Conservation (phyloP, 2,797 vertebrate genomes). For the Typhlichthys eigenmanni region DNA sequence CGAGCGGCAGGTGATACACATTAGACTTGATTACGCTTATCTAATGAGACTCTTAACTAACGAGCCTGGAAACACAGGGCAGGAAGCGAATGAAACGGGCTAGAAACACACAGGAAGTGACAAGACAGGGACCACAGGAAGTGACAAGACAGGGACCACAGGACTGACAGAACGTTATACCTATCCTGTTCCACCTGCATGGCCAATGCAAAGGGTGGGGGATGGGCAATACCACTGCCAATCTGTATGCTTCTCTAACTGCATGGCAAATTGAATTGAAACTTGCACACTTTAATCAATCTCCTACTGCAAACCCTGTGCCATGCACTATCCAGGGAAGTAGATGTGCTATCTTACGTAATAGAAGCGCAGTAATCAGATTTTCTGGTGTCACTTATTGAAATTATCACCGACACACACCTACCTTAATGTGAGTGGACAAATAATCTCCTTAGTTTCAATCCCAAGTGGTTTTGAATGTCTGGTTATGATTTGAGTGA, state of each 20-base stretch:
- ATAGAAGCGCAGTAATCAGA: conserved; percentile 65
- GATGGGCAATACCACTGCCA: conserved; percentile 37
- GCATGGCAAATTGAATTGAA: conserved; percentile 50
- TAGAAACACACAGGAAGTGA: too few species aligned
- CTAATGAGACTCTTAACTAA: too few species aligned
- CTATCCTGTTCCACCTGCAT: neutral
- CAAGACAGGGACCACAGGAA: too few species aligned
- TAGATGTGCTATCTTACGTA: conserved; percentile 55
- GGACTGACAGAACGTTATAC: too few species aligned
- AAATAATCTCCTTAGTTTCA: conserved; percentile 8
- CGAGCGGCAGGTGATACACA: too few species aligned
- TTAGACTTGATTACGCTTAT: too few species aligned
- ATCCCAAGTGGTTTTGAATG: too few species aligned
- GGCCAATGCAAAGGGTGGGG: conserved; percentile 29
- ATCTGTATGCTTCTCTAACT: conserved; percentile 51
- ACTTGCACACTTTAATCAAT: conserved; percentile 64
- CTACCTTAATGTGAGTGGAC: conserved; percentile 39
- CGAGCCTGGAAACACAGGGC: too few species aligned
- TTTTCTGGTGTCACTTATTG: conserved; percentile 61
- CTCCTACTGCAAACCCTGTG: conserved; percentile 47
- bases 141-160: too few species aligned
- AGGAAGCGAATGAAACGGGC: too few species aligned
- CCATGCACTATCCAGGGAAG: conserved; percentile 40
- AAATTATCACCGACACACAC: conserved; percentile 57
- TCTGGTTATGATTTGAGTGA: too few species aligned